Base-by-base conservation (phyloP, 1,140 invertebrate species). In the Drosophila tani region DNA sequence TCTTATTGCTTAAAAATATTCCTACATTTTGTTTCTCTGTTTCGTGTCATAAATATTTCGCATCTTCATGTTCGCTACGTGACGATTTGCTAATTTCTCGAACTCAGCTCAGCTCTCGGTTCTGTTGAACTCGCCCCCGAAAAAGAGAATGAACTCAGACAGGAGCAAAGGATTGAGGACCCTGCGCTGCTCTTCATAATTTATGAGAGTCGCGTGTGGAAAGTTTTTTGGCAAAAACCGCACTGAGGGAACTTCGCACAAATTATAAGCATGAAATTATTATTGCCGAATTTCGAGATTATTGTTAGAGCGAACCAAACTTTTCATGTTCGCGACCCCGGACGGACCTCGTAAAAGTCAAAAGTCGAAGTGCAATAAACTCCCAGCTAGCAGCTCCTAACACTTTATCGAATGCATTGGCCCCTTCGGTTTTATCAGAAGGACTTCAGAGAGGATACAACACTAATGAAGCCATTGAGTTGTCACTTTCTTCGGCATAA, bases 331-430 rank as follows among this genome's bases (percentile, higher is more conserved):
- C 2, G 24, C 49, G 62, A 27, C n/a, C 62, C 60, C 29, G 32
- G 32, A 35, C 32, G 9, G 32, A 35, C 2, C 32, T 3, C 21
- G 19, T 19, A 62, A 66, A 80, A 87, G 84, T 87, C 83, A 88
- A 88, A 88, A 90, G 84, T 88, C 84, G 84, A 88, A 90, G 84
- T 88, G 84, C 85, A 88, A 88, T 82, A 88, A 88, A 88, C 84
- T 85, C 59, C 27, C 24, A 15, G 12, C n/a, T 35, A 35, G 32
- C 8, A 32, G 27, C 80, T 71, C 46, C 21, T 29, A 15, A 3
- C 9, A 32, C 49, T 50, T 45, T 53, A 6, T 55, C 64, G 14
- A 56, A 68, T 63, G 58, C 24, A 63, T 43, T 43, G n/a, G 17
- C 19, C 12, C n/a, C 8, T 46, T 27, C 17, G 40, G 21, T 27